Conservation (phyloP, 53 echinoderm and acorn worm genomes). For the Crossaster papposus region DNA sequence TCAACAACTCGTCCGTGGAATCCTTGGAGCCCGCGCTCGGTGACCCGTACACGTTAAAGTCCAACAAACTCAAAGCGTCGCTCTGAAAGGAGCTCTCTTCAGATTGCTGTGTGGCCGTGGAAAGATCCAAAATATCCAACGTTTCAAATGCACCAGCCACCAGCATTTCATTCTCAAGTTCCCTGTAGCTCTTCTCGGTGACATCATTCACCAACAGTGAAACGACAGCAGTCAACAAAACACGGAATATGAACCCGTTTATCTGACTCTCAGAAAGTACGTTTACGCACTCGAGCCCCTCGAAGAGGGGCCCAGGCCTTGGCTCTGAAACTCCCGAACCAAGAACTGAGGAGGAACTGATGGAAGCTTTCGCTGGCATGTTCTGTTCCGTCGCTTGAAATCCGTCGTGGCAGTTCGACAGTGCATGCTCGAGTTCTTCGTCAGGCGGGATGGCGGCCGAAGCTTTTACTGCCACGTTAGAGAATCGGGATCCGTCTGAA, state of each 20-base stretch:
- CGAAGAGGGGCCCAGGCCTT: background rate
- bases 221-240: constrained; percentile 16
- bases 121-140: background rate
- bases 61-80: background rate
- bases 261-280: background rate
- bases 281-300: background rate
- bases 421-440: background rate
- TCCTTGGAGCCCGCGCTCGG: background rate
- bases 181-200: background rate
- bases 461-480: background rate
- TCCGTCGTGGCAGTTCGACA: background rate
- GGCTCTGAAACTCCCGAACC: background rate
- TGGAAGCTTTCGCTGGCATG: no score
- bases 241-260: constrained; percentile 15
- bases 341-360: background rate
- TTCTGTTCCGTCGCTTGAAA: background rate
- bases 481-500: background rate
- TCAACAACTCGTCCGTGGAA: background rate
- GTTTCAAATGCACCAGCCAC: background rate
- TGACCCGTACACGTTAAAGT: background rate
- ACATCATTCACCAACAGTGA: constrained; percentile 20
- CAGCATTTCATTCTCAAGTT: background rate
- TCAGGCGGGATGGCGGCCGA: background rate
- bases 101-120: no score
- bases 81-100: background rate